Evolutionary conservation across 2,888 invertebrate genomes (phyloP).

Genomic region (Steinernema carpocapsae): DNA sequence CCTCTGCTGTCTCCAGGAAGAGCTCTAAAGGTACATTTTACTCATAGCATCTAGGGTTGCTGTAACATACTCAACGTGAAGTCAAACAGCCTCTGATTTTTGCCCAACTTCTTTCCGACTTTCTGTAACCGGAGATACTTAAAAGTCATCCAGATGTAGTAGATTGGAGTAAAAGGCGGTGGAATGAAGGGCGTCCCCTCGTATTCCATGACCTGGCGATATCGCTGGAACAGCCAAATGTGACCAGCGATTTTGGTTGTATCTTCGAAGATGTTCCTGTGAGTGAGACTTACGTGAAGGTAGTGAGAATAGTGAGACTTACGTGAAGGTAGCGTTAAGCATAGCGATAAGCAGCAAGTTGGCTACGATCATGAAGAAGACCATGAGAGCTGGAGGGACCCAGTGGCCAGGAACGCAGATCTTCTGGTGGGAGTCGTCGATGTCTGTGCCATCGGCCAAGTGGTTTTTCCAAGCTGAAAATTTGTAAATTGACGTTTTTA

Average conservation of each 20-base stretch:
- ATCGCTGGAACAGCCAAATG: slow-evolving; percentile 99
- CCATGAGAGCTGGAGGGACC: slow-evolving; percentile 92
- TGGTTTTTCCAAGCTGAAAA: slow-evolving; percentile 61
- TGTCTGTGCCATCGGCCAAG: slow-evolving; percentile 53
- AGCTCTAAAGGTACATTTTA: slow-evolving; percentile 74
- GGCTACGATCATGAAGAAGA: slow-evolving; percentile 90
- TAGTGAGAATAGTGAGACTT: not conserved
- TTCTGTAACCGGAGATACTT: slow-evolving; percentile 48
- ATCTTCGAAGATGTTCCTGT: slow-evolving; percentile 79
- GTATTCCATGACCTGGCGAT: slow-evolving; percentile 92
- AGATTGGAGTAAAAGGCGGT: slow-evolving; percentile 73
- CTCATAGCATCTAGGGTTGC: no score
- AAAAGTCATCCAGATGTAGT: slow-evolving; percentile 57
- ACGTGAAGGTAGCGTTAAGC: slow-evolving; percentile 83
- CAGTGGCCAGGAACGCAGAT: slow-evolving; percentile 73
- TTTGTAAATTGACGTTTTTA: slow-evolving; percentile 4
- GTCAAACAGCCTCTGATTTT: slow-evolving; percentile 50
- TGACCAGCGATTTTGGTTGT: slow-evolving; percentile 94
- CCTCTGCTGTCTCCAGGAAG: slow-evolving; percentile 88
- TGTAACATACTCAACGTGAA: slow-evolving; percentile 59
- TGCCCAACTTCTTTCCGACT: slow-evolving; percentile 52
- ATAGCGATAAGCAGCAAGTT: slow-evolving; percentile 95
- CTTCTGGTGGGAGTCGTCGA: slow-evolving; percentile 33
- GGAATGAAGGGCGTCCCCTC: slow-evolving; percentile 96
- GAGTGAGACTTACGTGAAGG: slow-evolving; percentile 69